These are phyloP conservation scores for Meloidogyne hapla DNA, from an alignment of 1,140 invertebrate species.

Conservation along the genomic window DNA sequence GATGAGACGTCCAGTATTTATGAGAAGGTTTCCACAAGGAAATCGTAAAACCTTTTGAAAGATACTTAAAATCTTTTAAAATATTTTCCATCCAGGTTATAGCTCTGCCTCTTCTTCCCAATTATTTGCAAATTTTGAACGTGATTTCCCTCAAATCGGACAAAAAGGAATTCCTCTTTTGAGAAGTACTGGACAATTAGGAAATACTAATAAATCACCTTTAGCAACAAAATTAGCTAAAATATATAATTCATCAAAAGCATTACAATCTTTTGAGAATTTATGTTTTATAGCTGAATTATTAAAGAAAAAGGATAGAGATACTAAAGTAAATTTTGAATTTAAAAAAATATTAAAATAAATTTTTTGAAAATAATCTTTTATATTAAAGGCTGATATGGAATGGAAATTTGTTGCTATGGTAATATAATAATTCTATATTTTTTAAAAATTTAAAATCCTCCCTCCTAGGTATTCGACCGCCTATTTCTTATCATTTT, in stretches of 20 bases:
- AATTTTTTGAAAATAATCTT: conserved; percentile 15
- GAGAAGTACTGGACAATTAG: neutral
- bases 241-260: conserved; percentile 62
- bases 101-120: neutral
- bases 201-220: conserved; percentile 7
- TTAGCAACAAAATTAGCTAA: conserved; percentile 14
- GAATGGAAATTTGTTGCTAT: conserved; percentile 95
- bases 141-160: neutral
- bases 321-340: conserved; percentile 56
- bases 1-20: conserved; percentile 64
- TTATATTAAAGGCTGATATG: conserved; percentile 60
- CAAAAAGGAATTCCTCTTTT: neutral
- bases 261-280: conserved; percentile 63
- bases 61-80: too few species aligned
- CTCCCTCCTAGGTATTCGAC: conserved; percentile 98
- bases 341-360: conserved; percentile 15
- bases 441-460: neutral
- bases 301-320: conserved; percentile 63
- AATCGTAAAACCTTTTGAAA: too few species aligned
- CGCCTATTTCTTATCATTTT: conserved; percentile 96
- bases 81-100: neutral
- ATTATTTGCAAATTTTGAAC: neutral
- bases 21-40: neutral
- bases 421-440: too few species aligned
- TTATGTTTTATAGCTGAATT: conserved; percentile 64